Base-by-base conservation (phyloP, 1,140 invertebrate species). In the Acromyrmex charruanus region DNA sequence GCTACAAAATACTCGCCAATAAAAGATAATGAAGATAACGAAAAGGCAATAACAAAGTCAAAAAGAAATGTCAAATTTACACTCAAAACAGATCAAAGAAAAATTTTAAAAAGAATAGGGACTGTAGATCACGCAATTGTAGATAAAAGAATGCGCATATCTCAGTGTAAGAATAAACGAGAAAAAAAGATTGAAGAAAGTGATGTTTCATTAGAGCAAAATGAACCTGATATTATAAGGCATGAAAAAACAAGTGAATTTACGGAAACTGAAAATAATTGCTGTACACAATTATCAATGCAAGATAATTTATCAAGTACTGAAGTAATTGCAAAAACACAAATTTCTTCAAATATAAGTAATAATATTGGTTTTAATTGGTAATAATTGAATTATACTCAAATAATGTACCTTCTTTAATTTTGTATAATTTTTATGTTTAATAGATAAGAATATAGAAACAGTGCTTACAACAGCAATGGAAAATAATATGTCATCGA, bases 11-110 rank as follows among this genome's bases (percentile, higher is more conserved):
- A 21, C 35, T 95, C 94, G 1, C 93, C 94, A 14, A 49, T 81
- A 0, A 95, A 95, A 84, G 94, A 95, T 21, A 93, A 85, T 16
- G 94, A 94, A 3, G 93, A 94, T 21, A 80, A 68, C 35, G 94
- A 93, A 44, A 94, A 92, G 75, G 39, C 65, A n/a, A 51, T 71
- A 55, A 21, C 87, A 0, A 95, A 94, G 65, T 81, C 88, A 5
- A 94, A 92, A 88, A 92, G 86, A 58, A 88, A 82, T 61, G 92
- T 84, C 0, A 94, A 92, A 58, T 94, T 94, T 1, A 91, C 94
- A 3, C 89, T 93, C 4, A 95, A 95, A 88, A 74, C 39, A 91
- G 92, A 85, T n/a, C 85, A 90, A 21, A 92, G 89, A 12, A 93
- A 91, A 89, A 44, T 75, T 21, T 55, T 91, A 3, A 94, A 93